Evolutionary conservation across 2,888 invertebrate species (phyloP).

Genomic region (Troides aeacus): DNA sequence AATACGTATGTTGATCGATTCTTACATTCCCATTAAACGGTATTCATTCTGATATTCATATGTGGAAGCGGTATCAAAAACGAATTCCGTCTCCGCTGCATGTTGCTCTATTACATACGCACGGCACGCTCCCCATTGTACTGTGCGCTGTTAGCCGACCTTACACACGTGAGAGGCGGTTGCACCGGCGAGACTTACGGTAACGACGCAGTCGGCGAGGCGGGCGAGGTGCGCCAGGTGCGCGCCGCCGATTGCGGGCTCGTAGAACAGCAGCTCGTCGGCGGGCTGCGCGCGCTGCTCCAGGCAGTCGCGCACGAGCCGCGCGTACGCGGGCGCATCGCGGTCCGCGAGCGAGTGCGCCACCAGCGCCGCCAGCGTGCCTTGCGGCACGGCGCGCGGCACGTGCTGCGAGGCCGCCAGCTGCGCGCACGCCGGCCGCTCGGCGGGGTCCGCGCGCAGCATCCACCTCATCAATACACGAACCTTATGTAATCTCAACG

Average conservation of each 20-base stretch:
- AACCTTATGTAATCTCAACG: background rate
- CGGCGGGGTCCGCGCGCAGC: constrained; percentile 89
- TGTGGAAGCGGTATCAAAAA: background rate
- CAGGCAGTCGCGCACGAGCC: constrained; percentile 60
- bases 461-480: constrained; percentile 77
- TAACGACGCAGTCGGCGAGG: constrained; percentile 55
- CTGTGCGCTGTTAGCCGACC: too few relatives aligned
- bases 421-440: constrained; percentile 92
- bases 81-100: background rate
- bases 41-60: too few relatives aligned
- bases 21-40: too few relatives aligned
- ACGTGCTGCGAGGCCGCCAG: constrained; percentile 89
- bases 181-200: constrained; percentile 40
- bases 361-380: constrained; percentile 89
- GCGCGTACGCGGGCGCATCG: constrained; percentile 59
- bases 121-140: too few relatives aligned
- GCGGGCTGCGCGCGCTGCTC: constrained; percentile 80
- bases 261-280: constrained; percentile 91
- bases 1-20: too few relatives aligned
- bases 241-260: constrained; percentile 32
- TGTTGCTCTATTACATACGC: background rate
- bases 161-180: too few relatives aligned
- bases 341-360: constrained; percentile 90
- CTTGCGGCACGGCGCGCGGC: constrained; percentile 93
- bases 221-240: constrained; percentile 41